Conservation (phyloP, 2,888 invertebrate species). For the Biston betularia region DNA sequence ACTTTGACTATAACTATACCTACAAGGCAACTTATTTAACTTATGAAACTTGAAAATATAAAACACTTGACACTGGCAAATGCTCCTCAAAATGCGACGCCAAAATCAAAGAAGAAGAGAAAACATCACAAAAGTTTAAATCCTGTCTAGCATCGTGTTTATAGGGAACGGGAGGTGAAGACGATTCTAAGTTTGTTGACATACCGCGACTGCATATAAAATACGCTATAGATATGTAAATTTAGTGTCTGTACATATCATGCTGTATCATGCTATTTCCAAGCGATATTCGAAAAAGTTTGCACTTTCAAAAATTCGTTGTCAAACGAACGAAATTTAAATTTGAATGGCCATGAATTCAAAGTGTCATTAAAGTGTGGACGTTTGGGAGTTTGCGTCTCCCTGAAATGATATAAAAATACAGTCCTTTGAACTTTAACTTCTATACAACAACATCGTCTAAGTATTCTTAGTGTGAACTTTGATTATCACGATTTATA, state of each 20-base stretch:
- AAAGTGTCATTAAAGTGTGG: constrained; percentile 27
- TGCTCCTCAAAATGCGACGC: too few relatives aligned
- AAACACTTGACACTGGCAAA: too few relatives aligned
- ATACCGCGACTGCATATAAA: constrained; percentile 41
- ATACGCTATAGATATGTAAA: constrained; percentile 42
- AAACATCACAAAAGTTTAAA: not conserved
- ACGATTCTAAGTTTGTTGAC: constrained; percentile 43
- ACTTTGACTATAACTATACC: too few relatives aligned
- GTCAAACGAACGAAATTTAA: constrained; percentile 26
- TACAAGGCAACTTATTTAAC: too few relatives aligned
- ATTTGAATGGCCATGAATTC: constrained; percentile 29
- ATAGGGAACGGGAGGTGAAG: constrained; percentile 35
- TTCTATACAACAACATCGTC: constrained; percentile 3
- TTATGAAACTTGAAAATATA: too few relatives aligned
- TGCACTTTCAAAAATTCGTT: constrained; percentile 34
- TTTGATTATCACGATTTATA: constrained; percentile 7
- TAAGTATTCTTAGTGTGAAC: not conserved
- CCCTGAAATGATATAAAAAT: constrained; percentile 11
- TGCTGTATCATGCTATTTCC: constrained; percentile 36
- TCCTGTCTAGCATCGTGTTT: constrained; percentile 6
- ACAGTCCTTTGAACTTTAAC: constrained; percentile 23
- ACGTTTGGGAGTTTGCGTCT: constrained; percentile 13
- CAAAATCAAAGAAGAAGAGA: too few relatives aligned
- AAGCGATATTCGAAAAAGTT: constrained; percentile 26
- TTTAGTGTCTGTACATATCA: constrained; percentile 34